Evolutionary conservation across 2,888 invertebrate species (phyloP).

Genomic region (Patella caerulea): DNA sequence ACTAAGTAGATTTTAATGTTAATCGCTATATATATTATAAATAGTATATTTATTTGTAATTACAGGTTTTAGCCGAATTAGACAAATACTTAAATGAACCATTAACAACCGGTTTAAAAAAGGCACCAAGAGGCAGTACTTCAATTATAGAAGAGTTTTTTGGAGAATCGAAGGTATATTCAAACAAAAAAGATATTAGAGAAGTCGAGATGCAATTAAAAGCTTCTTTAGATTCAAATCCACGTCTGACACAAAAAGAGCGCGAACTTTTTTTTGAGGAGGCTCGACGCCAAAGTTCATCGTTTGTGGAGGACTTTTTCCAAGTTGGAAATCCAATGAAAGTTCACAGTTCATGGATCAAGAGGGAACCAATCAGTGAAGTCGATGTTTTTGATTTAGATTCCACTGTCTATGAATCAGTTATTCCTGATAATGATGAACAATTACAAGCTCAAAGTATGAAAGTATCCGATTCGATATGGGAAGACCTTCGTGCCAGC

Average conservation of each 20-base stretch:
- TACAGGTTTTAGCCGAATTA: slow-evolving; percentile 75
- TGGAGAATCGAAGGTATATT: slow-evolving; percentile 55
- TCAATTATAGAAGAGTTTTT: slow-evolving; percentile 80
- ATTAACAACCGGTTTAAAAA: slow-evolving; percentile 48
- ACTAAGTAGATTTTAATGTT: no score
- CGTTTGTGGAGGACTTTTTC: slow-evolving; percentile 56
- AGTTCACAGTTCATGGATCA: slow-evolving; percentile 27
- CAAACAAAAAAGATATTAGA: slow-evolving; percentile 18
- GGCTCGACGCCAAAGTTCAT: slow-evolving; percentile 51
- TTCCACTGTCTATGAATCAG: slow-evolving; percentile 22
- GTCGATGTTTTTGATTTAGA: slow-evolving; percentile 36
- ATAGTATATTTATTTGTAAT: slow-evolving; percentile 11
- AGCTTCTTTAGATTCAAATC: neutral
- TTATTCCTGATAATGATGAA: slow-evolving; percentile 23
- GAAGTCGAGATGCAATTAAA: slow-evolving; percentile 29
- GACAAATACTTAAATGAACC: slow-evolving; percentile 76
- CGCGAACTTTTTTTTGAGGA: slow-evolving; percentile 18
- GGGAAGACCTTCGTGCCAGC: slow-evolving; percentile 63
- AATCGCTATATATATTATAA: neutral
- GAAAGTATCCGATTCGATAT: slow-evolving; percentile 51
- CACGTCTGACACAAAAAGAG: neutral
- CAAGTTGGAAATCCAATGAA: neutral
- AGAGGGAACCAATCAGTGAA: slow-evolving; percentile 31
- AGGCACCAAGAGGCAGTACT: slow-evolving; percentile 77
- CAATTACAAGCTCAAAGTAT: slow-evolving; percentile 28